Evolutionary conservation across 1,140 invertebrate species (phyloP).

Genomic region (Tenebrio molitor): DNA sequence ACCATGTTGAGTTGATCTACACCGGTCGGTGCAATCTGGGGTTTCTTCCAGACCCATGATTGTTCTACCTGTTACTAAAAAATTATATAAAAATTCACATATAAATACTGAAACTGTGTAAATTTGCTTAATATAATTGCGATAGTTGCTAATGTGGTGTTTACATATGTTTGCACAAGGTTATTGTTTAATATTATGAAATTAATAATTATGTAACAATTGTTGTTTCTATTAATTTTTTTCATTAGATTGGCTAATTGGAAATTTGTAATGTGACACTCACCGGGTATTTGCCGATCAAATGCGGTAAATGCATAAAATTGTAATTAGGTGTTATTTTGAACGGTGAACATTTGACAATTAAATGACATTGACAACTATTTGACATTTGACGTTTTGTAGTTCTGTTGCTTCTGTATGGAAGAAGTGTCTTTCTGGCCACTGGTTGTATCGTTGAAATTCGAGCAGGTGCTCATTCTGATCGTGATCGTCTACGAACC

Average conservation of each 20-base stretch:
- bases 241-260: no score
- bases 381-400: no score
- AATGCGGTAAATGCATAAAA: not conserved
- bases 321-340: not conserved
- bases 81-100: not conserved
- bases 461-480: no score
- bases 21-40: slow-evolving; percentile 69
- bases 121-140: not conserved
- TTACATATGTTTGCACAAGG: not conserved
- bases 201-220: not conserved
- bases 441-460: no score
- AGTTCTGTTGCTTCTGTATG: no score
- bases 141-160: no score
- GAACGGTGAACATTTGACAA: not conserved
- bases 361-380: slow-evolving; percentile 2
- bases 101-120: not conserved
- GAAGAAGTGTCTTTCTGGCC: no score
- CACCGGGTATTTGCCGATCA: not conserved
- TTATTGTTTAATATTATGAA: not conserved
- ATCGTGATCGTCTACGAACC: no score
- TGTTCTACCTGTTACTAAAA: not conserved
- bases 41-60: slow-evolving; percentile 26
- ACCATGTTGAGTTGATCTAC: slow-evolving; percentile 75
- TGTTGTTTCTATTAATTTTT: not conserved
- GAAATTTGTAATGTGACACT: not conserved